These are phyloP conservation scores for Anguilla megastoma DNA, from an alignment of 2,797 vertebrate species.

Conservation along the genomic window DNA sequence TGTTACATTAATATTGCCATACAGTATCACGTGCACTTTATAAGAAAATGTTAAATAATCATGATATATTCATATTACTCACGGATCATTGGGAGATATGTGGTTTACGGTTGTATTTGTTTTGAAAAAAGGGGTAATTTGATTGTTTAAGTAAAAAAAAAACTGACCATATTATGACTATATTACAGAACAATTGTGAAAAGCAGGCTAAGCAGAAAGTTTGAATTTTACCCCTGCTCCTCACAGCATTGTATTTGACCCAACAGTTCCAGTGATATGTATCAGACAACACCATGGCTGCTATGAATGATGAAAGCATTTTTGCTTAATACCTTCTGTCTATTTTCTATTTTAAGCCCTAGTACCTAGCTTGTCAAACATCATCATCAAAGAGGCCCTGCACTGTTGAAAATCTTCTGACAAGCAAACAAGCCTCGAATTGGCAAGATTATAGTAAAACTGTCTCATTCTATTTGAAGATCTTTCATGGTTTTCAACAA, in stretches of 20 bases:
- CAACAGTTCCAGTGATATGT: background rate
- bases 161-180: background rate
- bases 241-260: background rate
- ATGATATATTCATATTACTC: background rate
- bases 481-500: conserved; percentile 1
- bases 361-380: background rate
- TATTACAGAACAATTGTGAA: background rate
- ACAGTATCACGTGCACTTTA: background rate
- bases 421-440: background rate
- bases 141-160: background rate
- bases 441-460: background rate
- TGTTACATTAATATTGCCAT: background rate
- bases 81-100: background rate
- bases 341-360: background rate
- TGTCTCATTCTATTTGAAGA: background rate
- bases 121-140: background rate
- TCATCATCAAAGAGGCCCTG: background rate
- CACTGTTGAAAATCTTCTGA: background rate
- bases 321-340: background rate
- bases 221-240: background rate
- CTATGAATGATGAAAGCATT: background rate
- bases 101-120: background rate
- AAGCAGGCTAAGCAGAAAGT: background rate
- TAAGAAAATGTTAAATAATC: background rate
- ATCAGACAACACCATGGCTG: background rate